phyloP scores from a whole-genome alignment of 2,888 invertebrate genomes.

The Scaptodrosophila latifasciaeformis region DNA sequence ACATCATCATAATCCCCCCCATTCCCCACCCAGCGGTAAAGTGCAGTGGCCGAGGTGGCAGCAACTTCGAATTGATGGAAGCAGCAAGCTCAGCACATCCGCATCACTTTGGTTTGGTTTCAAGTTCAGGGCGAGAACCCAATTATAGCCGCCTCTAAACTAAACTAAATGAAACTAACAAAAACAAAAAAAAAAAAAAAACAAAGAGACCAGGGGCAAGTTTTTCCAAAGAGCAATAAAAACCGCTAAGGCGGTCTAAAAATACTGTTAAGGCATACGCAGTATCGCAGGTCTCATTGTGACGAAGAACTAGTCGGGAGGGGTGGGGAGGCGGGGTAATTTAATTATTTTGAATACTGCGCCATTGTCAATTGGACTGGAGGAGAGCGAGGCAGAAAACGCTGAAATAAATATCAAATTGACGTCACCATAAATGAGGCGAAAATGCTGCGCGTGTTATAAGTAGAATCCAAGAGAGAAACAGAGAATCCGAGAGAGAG shows the following conservation, averaged over 20 bases:
- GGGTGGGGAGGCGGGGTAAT: neutral
- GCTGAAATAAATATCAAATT: no score
- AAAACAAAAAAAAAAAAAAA: no score
- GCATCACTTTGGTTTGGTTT: slow-evolving; percentile 38
- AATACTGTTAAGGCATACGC: slow-evolving; percentile 1
- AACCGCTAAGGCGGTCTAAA: slow-evolving; percentile 34
- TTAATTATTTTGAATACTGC: neutral
- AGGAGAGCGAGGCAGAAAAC: slow-evolving; percentile 10
- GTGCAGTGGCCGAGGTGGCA: neutral
- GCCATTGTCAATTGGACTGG: no score
- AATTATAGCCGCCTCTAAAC: slow-evolving; percentile 61
- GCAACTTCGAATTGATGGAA: slow-evolving; percentile 7
- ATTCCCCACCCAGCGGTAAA: neutral
- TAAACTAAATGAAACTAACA: no score
- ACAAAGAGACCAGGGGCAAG: slow-evolving; percentile 28
- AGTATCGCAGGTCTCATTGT: slow-evolving; percentile 1
- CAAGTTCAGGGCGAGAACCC: slow-evolving; percentile 52
- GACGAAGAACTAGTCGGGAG: neutral
- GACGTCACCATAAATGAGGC: slow-evolving; percentile 54
- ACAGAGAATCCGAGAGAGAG: no score
- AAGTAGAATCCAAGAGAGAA: slow-evolving; percentile 7
- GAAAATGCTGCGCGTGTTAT: slow-evolving; percentile 25
- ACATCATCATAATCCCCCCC: slow-evolving; percentile 50
- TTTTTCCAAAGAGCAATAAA: slow-evolving; percentile 30
- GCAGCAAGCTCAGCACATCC: no score